Evolutionary conservation across 2,888 invertebrate genomes (phyloP).

Genomic region (Agrotis puta): DNA sequence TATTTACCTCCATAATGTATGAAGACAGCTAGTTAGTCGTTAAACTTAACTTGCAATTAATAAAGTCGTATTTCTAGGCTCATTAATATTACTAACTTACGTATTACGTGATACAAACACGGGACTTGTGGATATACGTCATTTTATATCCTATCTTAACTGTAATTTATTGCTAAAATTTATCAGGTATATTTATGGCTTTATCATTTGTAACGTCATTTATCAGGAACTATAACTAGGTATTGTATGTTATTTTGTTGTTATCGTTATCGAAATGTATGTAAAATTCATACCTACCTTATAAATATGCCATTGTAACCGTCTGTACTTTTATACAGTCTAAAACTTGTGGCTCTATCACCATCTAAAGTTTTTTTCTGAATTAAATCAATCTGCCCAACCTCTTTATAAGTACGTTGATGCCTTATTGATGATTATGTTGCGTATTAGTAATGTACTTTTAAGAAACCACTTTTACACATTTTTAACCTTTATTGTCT

Average conservation of each 20-base stretch:
- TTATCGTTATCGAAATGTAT: neutral
- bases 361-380: neutral
- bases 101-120: constrained; percentile 41
- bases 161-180: constrained; percentile 31
- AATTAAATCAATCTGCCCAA: too few relatives aligned
- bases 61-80: constrained; percentile 45
- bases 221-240: constrained; percentile 10
- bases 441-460: too few relatives aligned
- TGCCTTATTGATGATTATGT: too few relatives aligned
- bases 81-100: constrained; percentile 47
- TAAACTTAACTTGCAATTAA: constrained; percentile 47
- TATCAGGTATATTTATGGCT: constrained; percentile 27
- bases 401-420: too few relatives aligned
- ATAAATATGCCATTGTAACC: neutral
- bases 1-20: constrained; percentile 42
- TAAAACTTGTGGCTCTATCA: neutral
- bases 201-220: constrained; percentile 30
- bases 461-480: too few relatives aligned
- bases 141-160: constrained; percentile 8
- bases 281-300: neutral
- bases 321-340: neutral
- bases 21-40: constrained; percentile 43
- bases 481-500: too few relatives aligned
- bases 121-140: constrained; percentile 20
- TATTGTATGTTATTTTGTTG: neutral